These are phyloP conservation scores for Cynoglossus semilaevis DNA, from an alignment of 2,113 vertebrate genomes.

Conservation along the genomic window DNA sequence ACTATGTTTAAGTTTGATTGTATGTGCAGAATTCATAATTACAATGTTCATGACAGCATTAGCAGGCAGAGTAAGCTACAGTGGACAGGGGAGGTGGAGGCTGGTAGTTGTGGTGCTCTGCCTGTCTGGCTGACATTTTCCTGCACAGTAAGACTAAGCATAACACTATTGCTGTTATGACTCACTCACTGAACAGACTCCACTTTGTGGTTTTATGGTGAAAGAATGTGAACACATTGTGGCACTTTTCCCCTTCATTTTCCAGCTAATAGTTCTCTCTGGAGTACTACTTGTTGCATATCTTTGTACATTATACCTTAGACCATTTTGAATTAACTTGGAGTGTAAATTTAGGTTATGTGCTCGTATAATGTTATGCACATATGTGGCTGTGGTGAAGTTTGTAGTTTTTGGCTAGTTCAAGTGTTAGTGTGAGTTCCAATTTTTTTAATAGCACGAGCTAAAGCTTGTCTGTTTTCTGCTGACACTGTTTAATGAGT, in stretches of 20 bases:
- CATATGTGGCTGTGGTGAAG: conserved; percentile 2
- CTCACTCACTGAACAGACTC: conserved; percentile 72
- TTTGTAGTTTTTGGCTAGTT: conserved; percentile 1
- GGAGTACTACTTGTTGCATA: conserved; percentile 39
- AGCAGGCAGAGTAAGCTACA: conserved; percentile 57
- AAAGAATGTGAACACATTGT: conserved; percentile 67
- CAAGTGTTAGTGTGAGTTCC: neutral
- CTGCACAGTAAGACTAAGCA: conserved; percentile 70
- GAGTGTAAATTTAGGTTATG: conserved; percentile 8
- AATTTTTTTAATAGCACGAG: neutral
- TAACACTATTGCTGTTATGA: conserved; percentile 73
- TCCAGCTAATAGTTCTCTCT: conserved; percentile 26
- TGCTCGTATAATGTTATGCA: neutral
- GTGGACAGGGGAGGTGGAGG: conserved; percentile 50
- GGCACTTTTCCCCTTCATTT: conserved; percentile 41
- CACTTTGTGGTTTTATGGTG: conserved; percentile 73
- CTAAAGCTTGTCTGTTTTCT: neutral
- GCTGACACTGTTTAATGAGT: neutral
- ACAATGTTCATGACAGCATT: conserved; percentile 64
- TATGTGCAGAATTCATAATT: conserved; percentile 64
- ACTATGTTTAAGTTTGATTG: conserved; percentile 41
- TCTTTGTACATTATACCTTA: conserved; percentile 10
- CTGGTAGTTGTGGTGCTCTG: conserved; percentile 60
- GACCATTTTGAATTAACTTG: neutral
- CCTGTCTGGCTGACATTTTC: conserved; percentile 70